Evolutionary conservation across 2,113 vertebrate genomes (phyloP).

Genomic region (Anoura caudifer): DNA sequence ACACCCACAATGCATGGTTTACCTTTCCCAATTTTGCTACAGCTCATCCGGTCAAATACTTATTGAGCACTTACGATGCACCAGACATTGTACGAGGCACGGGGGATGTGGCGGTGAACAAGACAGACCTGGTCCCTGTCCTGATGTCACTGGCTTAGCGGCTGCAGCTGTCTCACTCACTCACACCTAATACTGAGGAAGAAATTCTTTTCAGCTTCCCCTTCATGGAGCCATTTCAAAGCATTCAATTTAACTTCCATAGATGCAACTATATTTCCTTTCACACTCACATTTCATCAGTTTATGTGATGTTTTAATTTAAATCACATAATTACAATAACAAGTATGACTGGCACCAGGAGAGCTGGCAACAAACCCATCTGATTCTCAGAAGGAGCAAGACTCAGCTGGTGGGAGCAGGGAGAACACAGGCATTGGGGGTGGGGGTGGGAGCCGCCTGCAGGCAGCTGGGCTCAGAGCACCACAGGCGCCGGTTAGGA

Average conservation of each 20-base stretch:
- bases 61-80: not conserved
- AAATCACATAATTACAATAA: conserved; percentile 77
- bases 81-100: not conserved
- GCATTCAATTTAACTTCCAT: conserved; percentile 44
- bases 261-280: conserved; percentile 50
- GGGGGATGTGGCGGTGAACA: not conserved
- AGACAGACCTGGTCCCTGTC: not conserved
- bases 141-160: not conserved
- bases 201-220: not conserved
- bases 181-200: conserved; percentile 44
- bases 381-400: conserved; percentile 39
- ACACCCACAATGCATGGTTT: not conserved
- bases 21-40: not conserved
- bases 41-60: not conserved
- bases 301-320: conserved; percentile 77
- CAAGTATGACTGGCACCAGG: conserved; percentile 63
- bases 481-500: not conserved
- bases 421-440: not conserved
- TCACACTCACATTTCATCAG: conserved; percentile 69
- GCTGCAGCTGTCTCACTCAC: not conserved
- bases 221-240: conserved; percentile 30
- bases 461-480: not conserved
- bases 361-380: conserved; percentile 54
- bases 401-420: conserved; percentile 35
- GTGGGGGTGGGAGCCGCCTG: not conserved